A percentile compares a stretch with the other conserved stretches of the same genome.
These are phyloP conservation scores for Pachypeltis micranthus DNA, from an alignment of 1,140 invertebrate species.

Conservation along the genomic window DNA sequence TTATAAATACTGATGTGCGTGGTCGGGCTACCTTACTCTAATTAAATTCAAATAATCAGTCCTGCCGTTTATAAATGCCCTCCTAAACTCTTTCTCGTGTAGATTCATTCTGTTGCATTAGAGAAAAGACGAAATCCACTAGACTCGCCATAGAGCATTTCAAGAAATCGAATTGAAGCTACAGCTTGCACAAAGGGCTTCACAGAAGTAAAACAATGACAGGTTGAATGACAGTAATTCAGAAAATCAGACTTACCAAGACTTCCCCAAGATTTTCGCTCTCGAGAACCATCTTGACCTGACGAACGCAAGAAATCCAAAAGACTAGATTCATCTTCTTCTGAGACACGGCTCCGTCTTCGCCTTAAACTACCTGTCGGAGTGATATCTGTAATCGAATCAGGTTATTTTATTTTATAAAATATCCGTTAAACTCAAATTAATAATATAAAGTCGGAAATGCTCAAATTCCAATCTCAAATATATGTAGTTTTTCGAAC, in stretches of 20 bases:
- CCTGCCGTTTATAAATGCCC: too few relatives aligned
- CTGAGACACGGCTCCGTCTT: constrained; percentile 64
- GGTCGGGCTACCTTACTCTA: too few relatives aligned
- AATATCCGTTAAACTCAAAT: too few relatives aligned
- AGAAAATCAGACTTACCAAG: constrained; percentile 41
- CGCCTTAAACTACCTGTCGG: constrained; percentile 75
- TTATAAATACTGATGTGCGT: constrained; percentile 1
- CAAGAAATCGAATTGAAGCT: too few relatives aligned
- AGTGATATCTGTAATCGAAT: constrained; percentile 55
- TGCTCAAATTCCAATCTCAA: too few relatives aligned
- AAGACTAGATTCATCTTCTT: constrained; percentile 70
- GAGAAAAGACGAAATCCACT: background rate
- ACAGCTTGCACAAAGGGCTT: too few relatives aligned
- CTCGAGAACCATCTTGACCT: constrained; percentile 57
- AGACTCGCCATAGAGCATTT: background rate
- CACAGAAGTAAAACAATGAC: too few relatives aligned
- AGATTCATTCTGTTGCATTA: too few relatives aligned
- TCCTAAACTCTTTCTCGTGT: too few relatives aligned
- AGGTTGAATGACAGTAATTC: too few relatives aligned
- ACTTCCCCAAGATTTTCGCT: constrained; percentile 74
- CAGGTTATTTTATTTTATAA: constrained; percentile 24
- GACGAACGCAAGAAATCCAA: constrained; percentile 73
- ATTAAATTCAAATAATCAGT: background rate
- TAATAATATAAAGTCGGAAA: too few relatives aligned
- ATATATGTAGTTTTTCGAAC: too few relatives aligned